Evolutionary conservation across 2,797 vertebrate genomes (phyloP).

Genomic region (Manis javanica): DNA sequence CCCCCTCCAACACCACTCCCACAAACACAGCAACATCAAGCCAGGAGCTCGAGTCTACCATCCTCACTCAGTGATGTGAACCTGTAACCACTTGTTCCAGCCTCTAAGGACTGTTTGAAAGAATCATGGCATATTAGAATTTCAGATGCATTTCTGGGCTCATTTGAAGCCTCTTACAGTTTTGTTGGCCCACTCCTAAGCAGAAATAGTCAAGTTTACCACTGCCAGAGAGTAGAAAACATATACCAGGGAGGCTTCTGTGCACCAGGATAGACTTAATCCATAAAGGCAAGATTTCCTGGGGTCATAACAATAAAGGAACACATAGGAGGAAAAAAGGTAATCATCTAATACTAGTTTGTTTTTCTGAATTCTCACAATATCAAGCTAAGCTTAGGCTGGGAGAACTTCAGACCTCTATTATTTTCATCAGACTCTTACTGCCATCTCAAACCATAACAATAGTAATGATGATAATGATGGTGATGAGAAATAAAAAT

Average conservation of each 20-base stretch:
- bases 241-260: neutral
- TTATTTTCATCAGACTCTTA: neutral
- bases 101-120: neutral
- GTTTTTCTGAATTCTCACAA: neutral
- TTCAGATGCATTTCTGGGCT: conserved; percentile 9
- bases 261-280: neutral
- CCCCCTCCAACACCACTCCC: neutral
- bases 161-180: neutral
- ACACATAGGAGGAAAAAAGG: neutral
- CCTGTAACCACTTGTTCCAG: neutral
- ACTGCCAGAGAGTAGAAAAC: neutral
- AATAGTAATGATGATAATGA: neutral
- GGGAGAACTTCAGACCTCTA: neutral
- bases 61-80: neutral
- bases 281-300: neutral
- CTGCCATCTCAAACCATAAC: neutral
- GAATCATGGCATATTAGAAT: neutral
- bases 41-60: neutral
- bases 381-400: neutral
- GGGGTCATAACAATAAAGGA: neutral
- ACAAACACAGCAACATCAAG: neutral
- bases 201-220: neutral
- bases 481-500: neutral
- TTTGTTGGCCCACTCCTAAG: neutral
- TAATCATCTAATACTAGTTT: neutral